Percentiles rank a stretch among this genome's conserved stretches.
Conservation (phyloP, 2,113 vertebrate species). For the Pongo pygmaeus region DNA sequence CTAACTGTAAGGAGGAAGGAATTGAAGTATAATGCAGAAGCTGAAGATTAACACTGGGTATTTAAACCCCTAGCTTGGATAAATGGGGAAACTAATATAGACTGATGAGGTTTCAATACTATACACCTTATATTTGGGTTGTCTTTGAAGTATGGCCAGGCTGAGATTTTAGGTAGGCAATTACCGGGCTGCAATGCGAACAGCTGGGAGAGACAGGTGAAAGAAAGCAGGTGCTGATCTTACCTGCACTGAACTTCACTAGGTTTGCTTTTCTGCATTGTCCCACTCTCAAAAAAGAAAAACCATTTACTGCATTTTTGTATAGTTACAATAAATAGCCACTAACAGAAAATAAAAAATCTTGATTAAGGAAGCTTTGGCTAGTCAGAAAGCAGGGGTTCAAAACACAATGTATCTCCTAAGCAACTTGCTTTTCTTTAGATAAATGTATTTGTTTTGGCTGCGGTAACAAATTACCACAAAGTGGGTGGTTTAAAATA, state of each 20-base stretch:
- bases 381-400: background rate
- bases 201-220: background rate
- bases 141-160: too few species aligned
- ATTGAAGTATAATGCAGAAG: background rate
- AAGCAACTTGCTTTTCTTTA: background rate
- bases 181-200: background rate
- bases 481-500: background rate
- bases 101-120: background rate
- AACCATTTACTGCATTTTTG: background rate
- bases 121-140: background rate
- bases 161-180: background rate
- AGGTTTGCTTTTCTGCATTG: background rate
- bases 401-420: background rate
- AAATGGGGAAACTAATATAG: background rate
- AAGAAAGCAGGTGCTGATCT: background rate
- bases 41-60: background rate
- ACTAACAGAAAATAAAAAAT: background rate
- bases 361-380: background rate
- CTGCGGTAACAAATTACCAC: background rate
- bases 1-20: background rate
- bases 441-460: background rate
- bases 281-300: background rate
- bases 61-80: background rate
- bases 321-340: background rate
- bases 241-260: background rate